Conservation (phyloP, 2,888 invertebrate species). For the Rhagonycha fulva region DNA sequence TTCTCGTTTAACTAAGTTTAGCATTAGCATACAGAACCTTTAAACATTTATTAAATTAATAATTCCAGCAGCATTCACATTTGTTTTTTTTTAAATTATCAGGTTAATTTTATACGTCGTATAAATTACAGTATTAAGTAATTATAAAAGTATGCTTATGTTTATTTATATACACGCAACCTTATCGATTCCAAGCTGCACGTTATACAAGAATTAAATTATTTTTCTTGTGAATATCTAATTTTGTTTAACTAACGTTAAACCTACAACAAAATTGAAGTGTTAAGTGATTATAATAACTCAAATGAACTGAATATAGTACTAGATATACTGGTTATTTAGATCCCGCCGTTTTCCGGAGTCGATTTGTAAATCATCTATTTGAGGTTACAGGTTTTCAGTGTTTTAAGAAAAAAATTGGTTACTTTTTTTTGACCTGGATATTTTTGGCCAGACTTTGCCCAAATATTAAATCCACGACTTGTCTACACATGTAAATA, state of each 20-base stretch:
- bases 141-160: conserved; percentile 39
- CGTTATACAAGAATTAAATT: conserved; percentile 29
- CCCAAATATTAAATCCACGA: no score
- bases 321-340: not conserved
- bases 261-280: not conserved
- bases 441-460: no score
- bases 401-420: no score
- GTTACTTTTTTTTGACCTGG: no score
- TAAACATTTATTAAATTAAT: conserved; percentile 16
- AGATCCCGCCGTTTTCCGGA: not conserved
- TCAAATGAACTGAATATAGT: not conserved
- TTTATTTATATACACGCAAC: conserved; percentile 41
- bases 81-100: conserved; percentile 28
- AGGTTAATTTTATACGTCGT: conserved; percentile 29
- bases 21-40: not conserved
- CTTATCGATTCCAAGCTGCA: conserved; percentile 32
- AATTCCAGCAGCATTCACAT: conserved; percentile 28
- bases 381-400: no score
- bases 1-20: not conserved
- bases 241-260: conserved; percentile 28
- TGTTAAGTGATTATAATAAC: conserved; percentile 1
- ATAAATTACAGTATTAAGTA: conserved; percentile 41
- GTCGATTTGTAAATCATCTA: not conserved
- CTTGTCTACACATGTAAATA: no score
- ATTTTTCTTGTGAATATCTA: conserved; percentile 30